Conservation (phyloP, 2,113 vertebrate species). For the Euleptes europaea region DNA sequence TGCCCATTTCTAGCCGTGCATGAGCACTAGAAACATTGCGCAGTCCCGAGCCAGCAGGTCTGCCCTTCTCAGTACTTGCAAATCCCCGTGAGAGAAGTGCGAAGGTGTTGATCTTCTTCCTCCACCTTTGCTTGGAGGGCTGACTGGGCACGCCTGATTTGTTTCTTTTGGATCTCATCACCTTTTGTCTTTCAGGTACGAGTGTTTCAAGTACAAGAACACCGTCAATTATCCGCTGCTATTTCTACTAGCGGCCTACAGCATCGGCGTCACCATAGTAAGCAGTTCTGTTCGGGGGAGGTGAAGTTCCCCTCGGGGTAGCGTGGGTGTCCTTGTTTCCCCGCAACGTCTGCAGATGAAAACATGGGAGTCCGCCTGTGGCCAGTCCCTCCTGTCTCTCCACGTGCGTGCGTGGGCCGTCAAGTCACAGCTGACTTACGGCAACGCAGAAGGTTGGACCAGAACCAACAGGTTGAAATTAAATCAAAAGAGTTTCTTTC, state of each 20-base stretch:
- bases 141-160: not conserved
- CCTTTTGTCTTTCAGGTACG: constrained; percentile 84
- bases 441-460: no score
- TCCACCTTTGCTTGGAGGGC: not conserved
- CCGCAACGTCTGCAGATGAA: not conserved
- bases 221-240: constrained; percentile 85
- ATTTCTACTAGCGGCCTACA: constrained; percentile 86
- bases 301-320: no score
- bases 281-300: constrained; percentile 68
- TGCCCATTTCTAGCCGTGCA: no score
- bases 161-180: not conserved
- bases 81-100: no score
- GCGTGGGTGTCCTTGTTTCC: not conserved
- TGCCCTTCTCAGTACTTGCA: no score
- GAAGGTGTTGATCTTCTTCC: not conserved
- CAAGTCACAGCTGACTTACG: no score
- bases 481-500: no score
- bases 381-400: no score
- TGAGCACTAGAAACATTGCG: not conserved
- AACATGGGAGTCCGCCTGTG: no score
- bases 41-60: no score
- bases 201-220: constrained; percentile 94
- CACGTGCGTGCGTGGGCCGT: not conserved
- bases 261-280: constrained; percentile 90
- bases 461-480: no score